A percentile compares a stretch with the other conserved stretches of the same genome.
Conservation (phyloP, 2,888 invertebrate genomes). For the Chaitophorus viminalis region DNA sequence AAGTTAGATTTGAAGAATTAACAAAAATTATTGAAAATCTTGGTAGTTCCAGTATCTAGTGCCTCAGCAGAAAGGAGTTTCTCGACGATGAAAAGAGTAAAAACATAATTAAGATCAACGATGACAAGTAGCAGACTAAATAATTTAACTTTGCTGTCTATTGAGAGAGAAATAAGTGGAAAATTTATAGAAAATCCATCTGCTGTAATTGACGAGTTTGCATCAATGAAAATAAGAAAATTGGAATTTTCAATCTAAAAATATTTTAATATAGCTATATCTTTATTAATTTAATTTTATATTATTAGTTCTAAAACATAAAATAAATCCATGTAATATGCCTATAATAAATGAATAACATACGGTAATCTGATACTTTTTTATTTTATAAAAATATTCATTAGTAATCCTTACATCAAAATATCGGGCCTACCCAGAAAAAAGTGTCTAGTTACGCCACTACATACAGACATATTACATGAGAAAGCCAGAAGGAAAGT, state of each 20-base stretch:
- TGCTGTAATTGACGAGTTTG: background rate
- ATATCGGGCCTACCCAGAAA: conserved; percentile 1
- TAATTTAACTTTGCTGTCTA: background rate
- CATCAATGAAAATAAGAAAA: background rate
- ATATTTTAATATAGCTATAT: background rate
- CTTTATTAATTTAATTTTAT: background rate
- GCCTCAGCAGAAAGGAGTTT: background rate
- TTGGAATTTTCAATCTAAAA: background rate
- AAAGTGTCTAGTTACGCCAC: background rate
- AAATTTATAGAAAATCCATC: background rate
- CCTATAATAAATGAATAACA: background rate
- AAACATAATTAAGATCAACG: background rate
- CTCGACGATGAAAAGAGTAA: background rate
- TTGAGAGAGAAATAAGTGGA: background rate
- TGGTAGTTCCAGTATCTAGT: background rate
- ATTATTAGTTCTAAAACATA: background rate
- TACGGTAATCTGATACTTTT: background rate
- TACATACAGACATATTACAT: background rate
- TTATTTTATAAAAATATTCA: background rate
- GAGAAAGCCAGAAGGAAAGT: no score
- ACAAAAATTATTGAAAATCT: background rate
- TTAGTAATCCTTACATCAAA: background rate
- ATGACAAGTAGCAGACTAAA: background rate
- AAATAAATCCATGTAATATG: background rate
- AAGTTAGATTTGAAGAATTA: conserved; percentile 20